These are phyloP conservation scores for Babylonia areolata DNA, from an alignment of 1,140 invertebrate genomes.

Conservation along the genomic window DNA sequence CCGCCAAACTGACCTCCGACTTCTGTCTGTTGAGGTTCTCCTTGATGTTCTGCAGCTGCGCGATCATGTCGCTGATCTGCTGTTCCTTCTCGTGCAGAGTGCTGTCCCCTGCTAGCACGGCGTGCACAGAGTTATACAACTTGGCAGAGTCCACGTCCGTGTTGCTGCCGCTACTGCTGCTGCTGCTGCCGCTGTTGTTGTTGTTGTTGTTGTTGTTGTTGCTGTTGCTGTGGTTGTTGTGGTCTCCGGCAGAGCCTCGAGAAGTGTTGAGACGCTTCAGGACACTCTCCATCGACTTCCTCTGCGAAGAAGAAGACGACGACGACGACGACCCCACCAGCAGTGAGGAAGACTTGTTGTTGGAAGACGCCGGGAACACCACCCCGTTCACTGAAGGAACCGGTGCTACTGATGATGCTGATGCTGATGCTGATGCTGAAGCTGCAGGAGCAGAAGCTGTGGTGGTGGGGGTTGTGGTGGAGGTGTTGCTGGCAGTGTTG, in stretches of 20 bases:
- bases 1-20: conserved; percentile 47
- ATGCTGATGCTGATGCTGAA: too few species aligned
- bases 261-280: conserved; percentile 62
- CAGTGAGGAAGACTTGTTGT: neutral
- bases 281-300: conserved; percentile 80
- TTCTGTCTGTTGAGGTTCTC: conserved; percentile 85
- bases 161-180: conserved; percentile 25
- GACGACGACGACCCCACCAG: too few species aligned
- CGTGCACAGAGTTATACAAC: conserved; percentile 59
- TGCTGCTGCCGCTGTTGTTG: conserved; percentile 42
- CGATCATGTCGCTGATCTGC: conserved; percentile 87
- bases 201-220: conserved; percentile 42
- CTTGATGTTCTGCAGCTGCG: conserved; percentile 86
- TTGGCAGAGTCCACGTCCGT: conserved; percentile 34
- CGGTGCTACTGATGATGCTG: too few species aligned
- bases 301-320: conserved; percentile 76
- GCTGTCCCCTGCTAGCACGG: conserved; percentile 64
- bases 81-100: conserved; percentile 78
- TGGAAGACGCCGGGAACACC: neutral
- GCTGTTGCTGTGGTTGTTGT: too few species aligned
- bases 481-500: neutral
- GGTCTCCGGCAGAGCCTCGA: conserved; percentile 41
- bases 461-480: neutral
- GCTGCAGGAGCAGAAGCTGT: neutral
- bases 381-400: conserved; percentile 23